Percentiles rank a stretch among this genome's conserved stretches.
phyloP scores from a whole-genome alignment of 2,888 invertebrate genomes.

The Lasioglossum vierecki region DNA sequence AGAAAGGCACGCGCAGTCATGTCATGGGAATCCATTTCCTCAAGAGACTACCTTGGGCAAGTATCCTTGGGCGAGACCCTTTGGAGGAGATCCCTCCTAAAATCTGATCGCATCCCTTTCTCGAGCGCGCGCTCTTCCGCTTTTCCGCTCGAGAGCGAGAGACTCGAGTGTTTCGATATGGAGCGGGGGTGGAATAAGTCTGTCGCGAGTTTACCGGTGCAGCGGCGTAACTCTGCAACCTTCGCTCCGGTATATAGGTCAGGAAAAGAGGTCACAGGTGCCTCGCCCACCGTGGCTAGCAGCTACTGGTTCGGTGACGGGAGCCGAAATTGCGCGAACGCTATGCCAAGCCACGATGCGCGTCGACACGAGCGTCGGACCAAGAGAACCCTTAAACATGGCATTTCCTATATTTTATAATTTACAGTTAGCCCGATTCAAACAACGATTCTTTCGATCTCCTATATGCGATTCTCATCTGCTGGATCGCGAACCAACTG shows the following conservation, averaged over 20 bases:
- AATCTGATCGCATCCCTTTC: background rate
- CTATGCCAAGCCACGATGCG: background rate
- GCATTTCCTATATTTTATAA: background rate
- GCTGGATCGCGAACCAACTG: background rate
- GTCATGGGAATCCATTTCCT: constrained; percentile 95
- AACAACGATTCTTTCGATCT: background rate
- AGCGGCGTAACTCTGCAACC: constrained; percentile 34
- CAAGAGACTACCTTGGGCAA: constrained; percentile 92
- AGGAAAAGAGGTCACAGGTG: constrained; percentile 71
- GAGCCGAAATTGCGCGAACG: constrained; percentile 23
- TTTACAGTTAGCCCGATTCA: background rate
- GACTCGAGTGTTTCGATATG: background rate
- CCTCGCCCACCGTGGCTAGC: constrained; percentile 66
- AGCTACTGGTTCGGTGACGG: constrained; percentile 42
- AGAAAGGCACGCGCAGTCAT: constrained; percentile 84
- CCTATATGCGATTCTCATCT: background rate
- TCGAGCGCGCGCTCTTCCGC: background rate
- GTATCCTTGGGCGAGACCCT: constrained; percentile 52
- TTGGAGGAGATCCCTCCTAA: background rate
- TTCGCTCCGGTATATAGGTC: constrained; percentile 65
- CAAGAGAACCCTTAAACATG: background rate
- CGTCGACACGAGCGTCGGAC: constrained; percentile 2
- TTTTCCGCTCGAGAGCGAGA: constrained; percentile 8
- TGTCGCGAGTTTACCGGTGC: constrained; percentile 44
- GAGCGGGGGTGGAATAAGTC: constrained; percentile 24